Evolutionary conservation across 2,797 vertebrate genomes (phyloP), one percentile per base, ranked within the genome.

Genomic region (Dicrostonyx torquatus): DNA sequence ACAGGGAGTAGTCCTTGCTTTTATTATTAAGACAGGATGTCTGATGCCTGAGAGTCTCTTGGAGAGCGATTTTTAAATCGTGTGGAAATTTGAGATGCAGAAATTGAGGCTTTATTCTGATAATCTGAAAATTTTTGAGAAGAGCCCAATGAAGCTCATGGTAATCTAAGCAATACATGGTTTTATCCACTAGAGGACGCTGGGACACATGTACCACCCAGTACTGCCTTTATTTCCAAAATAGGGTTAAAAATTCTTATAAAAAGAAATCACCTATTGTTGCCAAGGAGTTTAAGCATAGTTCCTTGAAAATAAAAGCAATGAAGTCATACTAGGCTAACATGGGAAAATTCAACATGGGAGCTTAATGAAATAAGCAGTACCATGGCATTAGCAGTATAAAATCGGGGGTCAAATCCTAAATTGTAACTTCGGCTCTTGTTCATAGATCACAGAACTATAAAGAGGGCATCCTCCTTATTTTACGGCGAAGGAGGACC

Each of bases 111-210:
- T 17, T 40, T 22, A 18, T 29, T 17, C 13, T 48, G 20, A 31
- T 31, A 45, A 53, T 75, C 2, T 31, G 2, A 12, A 20, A 20
- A 77, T 14, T 22, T 64, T 76, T 88, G 50, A 93, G 66, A n/a
- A 58, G 26, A 13, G 8, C 5, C 84, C 77, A 37, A 22, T 1
- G 53, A 55, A 11, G 50, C 7, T 79, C 48, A 3, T 31, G 37
- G 48, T 70, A 11, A 72, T 50, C 10, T 77, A 43, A 40, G n/a
- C 78, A 96, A 92, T 88, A 92, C 60, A 84, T 10, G 87, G 95
- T 94, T 94, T 93, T 22, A 77, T 79, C 96, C 97, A 97, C 97
- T 95, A 97, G 97, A 95, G 97, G 96, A 95, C 96, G 95, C 90
- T 94, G 78, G 34, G 53, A 84, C n/a, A 91, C 82, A 68, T 31